Evolutionary conservation across 2,797 vertebrate genomes (phyloP), one percentile per base, ranked within the genome.

Genomic region (Macropodus opercularis): DNA sequence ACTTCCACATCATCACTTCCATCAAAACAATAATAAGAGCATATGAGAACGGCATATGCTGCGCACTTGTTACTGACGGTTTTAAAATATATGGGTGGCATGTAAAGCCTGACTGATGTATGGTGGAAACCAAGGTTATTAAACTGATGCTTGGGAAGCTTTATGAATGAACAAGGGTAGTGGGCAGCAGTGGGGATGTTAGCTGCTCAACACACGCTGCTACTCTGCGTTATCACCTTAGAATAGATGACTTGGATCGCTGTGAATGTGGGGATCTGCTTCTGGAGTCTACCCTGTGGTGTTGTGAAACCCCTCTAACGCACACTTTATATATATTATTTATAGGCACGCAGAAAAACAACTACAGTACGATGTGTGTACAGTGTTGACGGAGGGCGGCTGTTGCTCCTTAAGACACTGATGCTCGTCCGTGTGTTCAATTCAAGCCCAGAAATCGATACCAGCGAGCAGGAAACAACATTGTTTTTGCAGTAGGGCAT

Each of bases 21-120:
- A 80, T 84, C 72, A 88, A 85, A 88, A 87, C 80, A 83, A 75
- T 67, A 54, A 49, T 55, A 35, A 17, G 21, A 68, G 53, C 43
- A 54, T 55, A 71, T 41, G 27, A 74, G 48, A 75, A 56, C 47
- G 56, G 50, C 67, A 74, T 75, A 75, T 78, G 74, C 29, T 18
- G 32, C 40, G 56, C 51, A 63, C 58, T 50, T 53, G 58, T 75
- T 44, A 48, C 60, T 26, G 23, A 24, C 32, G 46, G 43, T 77
- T 66, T 67, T 42, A 29, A 61, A 42, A 66, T 38, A 66, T 49
- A 48, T 14, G 4, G 39, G 36, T 64, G 22, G 36, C 35, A 18
- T 32, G 51, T 54, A 58, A 61, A 19, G 26, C n/a, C 55, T 50
- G 55, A 31, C 23, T 68, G 71, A 62, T 24, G 48, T 50, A 21